Conservation (phyloP, 2,113 vertebrate species). For the Pachypanchax playfairii region DNA sequence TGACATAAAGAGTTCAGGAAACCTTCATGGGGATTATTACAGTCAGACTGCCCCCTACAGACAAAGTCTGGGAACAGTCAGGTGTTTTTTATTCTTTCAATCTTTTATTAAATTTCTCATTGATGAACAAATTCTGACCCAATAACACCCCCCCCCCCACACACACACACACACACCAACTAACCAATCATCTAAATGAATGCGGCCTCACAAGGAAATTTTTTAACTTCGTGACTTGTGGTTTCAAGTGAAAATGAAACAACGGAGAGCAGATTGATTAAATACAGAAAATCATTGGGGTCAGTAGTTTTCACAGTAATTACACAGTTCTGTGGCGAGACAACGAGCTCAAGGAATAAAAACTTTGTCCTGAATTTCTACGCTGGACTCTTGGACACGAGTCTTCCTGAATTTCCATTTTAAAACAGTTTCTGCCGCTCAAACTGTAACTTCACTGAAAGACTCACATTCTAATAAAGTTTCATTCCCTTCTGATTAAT, state of each 20-base stretch:
- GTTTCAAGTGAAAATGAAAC: background rate
- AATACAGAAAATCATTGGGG: slow-evolving; percentile 35
- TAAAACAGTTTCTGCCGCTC: too few species aligned
- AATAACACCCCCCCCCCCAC: slow-evolving; percentile 20
- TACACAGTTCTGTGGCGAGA: slow-evolving; percentile 20
- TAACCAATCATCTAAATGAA: background rate
- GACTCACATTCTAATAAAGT: slow-evolving; percentile 33
- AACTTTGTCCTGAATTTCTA: slow-evolving; percentile 10
- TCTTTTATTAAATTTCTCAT: slow-evolving; percentile 60
- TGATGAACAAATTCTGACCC: slow-evolving; percentile 43
- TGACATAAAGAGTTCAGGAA: background rate
- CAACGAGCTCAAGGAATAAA: slow-evolving; percentile 24
- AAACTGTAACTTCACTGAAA: too few species aligned
- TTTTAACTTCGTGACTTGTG: too few species aligned
- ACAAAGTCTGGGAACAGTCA: slow-evolving; percentile 17
- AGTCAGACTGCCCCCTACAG: slow-evolving; percentile 67
- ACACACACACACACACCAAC: too few species aligned
- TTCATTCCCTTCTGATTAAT: slow-evolving; percentile 57
- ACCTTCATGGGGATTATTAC: background rate
- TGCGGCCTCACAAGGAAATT: too few species aligned
- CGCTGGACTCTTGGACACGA: too few species aligned
- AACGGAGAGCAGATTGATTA: slow-evolving; percentile 28
- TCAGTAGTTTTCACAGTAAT: slow-evolving; percentile 54
- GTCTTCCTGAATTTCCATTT: too few species aligned
- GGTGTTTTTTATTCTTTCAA: slow-evolving; percentile 27